Percentiles rank a stretch among this genome's conserved stretches.
phyloP scores from a whole-genome alignment of 1,140 invertebrate genomes.

The Phocides pigmalion region DNA sequence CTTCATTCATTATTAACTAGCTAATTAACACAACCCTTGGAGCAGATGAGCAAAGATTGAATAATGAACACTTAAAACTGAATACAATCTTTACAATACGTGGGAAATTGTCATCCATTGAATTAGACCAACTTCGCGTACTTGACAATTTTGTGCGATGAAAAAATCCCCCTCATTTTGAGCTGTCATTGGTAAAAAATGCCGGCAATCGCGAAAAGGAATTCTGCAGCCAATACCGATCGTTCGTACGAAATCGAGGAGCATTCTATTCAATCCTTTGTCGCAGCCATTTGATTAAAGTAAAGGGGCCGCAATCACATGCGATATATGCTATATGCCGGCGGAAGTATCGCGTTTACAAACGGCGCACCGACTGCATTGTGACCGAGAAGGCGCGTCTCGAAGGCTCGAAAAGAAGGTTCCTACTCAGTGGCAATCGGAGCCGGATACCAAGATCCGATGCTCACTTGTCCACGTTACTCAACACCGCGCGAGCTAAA shows the following conservation, averaged over 20 bases:
- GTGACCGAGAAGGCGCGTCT: constrained; percentile 49
- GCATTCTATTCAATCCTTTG: constrained; percentile 79
- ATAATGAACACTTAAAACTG: constrained; percentile 25
- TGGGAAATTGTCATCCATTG: constrained; percentile 36
- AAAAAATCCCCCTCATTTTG: constrained; percentile 51
- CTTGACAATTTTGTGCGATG: constrained; percentile 29
- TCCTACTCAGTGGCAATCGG: constrained; percentile 56
- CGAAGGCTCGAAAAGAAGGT: constrained; percentile 41
- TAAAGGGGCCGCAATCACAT: constrained; percentile 76
- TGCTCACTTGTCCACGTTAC: constrained; percentile 61
- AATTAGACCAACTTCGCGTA: constrained; percentile 14
- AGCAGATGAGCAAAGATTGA: background rate
- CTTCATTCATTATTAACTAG: background rate
- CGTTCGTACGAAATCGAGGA: constrained; percentile 70
- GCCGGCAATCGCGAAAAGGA: constrained; percentile 61
- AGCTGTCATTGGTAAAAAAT: constrained; percentile 61
- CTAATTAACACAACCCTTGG: constrained; percentile 5
- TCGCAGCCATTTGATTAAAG: constrained; percentile 80
- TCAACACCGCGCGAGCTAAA: constrained; percentile 53
- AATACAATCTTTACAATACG: constrained; percentile 19
- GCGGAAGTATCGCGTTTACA: constrained; percentile 82
- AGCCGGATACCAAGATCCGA: constrained; percentile 52
- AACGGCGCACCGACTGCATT: constrained; percentile 74
- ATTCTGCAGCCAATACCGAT: constrained; percentile 74
- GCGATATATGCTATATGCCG: constrained; percentile 57